Conservation (phyloP, 2,888 invertebrate species). For the Cephus runcator region DNA sequence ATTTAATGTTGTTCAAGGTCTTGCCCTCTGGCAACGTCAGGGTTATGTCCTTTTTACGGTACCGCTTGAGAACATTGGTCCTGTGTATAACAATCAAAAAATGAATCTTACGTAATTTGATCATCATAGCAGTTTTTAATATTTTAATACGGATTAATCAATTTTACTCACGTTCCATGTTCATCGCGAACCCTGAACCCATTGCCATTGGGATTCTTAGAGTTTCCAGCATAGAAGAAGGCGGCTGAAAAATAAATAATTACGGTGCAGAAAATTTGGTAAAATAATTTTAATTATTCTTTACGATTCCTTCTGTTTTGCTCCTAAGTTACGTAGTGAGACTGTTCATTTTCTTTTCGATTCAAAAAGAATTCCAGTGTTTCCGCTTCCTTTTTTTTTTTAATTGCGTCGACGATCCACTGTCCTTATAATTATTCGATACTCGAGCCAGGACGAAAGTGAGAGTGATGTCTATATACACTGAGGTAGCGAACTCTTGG, state of each 20-base stretch:
- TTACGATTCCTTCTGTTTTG: background rate
- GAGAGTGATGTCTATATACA: background rate
- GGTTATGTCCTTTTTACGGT: slow-evolving; percentile 85
- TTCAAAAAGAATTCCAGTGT: background rate
- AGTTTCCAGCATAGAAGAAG: slow-evolving; percentile 87
- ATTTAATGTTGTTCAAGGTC: slow-evolving; percentile 82
- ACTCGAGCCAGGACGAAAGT: background rate
- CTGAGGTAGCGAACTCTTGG: background rate
- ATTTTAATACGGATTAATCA: slow-evolving; percentile 5
- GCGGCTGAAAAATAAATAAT: slow-evolving; percentile 73
- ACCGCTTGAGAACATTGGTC: slow-evolving; percentile 79
- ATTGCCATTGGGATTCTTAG: slow-evolving; percentile 74
- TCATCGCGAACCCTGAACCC: slow-evolving; percentile 86
- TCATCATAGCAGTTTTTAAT: background rate
- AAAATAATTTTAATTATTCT: background rate
- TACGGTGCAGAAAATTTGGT: background rate
- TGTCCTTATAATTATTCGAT: background rate
- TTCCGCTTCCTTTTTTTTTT: background rate
- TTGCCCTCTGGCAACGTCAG: slow-evolving; percentile 89
- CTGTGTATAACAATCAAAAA: slow-evolving; percentile 60
- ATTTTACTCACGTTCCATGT: slow-evolving; percentile 73
- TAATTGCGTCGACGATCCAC: background rate
- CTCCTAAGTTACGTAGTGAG: background rate
- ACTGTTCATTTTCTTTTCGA: background rate
- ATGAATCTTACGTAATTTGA: slow-evolving; percentile 8